phyloP scores from a whole-genome alignment of 2,888 invertebrate genomes.

The Lumbricus terrestris region DNA sequence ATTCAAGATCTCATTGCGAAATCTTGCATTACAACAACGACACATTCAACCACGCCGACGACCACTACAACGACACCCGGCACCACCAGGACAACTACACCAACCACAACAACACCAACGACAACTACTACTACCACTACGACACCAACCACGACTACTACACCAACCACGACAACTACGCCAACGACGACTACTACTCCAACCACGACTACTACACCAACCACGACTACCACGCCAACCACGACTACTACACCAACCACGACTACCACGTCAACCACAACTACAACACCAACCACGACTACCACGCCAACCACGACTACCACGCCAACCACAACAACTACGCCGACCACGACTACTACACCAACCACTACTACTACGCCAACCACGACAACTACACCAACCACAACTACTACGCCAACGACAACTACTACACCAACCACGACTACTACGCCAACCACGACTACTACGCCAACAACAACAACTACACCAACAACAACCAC shows the following conservation, averaged over 20 bases:
- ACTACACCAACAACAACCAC: not conserved
- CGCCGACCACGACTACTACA: constrained; percentile 25
- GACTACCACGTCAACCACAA: constrained; percentile 25
- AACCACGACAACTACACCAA: not conserved
- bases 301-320: constrained; percentile 27
- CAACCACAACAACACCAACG: constrained; percentile 25
- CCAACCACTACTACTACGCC: constrained; percentile 26
- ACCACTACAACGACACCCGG: constrained; percentile 28
- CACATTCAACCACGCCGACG: constrained; percentile 23
- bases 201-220: constrained; percentile 31
- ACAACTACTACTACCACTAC: constrained; percentile 32
- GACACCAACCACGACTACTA: constrained; percentile 34
- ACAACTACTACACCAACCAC: not conserved
- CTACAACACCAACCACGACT: constrained; percentile 23
- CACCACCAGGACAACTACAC: constrained; percentile 29
- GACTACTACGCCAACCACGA: not conserved
- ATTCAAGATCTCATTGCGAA: constrained; percentile 23
- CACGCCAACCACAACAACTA: constrained; percentile 9
- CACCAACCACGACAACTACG: constrained; percentile 30
- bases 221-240: constrained; percentile 33
- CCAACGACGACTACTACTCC: constrained; percentile 34
- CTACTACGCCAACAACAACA: not conserved
- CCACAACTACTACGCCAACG: constrained; percentile 16
- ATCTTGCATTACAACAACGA: constrained; percentile 21
- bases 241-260: constrained; percentile 32